Conservation (phyloP, 2,888 invertebrate genomes). For the Apotomis turbidana region DNA sequence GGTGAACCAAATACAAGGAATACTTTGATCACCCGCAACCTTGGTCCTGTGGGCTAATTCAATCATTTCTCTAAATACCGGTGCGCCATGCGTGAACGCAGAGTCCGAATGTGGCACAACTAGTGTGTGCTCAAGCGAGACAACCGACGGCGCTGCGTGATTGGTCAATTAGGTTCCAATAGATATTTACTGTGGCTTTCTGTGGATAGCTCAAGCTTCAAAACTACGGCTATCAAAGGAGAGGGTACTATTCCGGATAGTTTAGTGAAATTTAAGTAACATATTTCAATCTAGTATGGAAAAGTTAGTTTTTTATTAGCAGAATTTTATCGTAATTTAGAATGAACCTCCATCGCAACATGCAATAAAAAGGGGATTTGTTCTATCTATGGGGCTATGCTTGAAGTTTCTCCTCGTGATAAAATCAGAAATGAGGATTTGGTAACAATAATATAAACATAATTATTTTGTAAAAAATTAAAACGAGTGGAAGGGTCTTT, state of each 20-base stretch:
- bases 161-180: constrained; percentile 33
- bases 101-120: constrained; percentile 7
- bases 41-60: constrained; percentile 22
- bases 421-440: no score
- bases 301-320: no score
- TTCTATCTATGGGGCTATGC: no score
- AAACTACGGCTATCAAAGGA: neutral
- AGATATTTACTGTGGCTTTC: constrained; percentile 22
- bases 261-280: neutral
- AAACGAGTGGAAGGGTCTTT: no score
- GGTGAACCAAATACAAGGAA: neutral
- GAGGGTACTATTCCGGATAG: neutral
- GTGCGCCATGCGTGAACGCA: constrained; percentile 10
- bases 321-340: no score
- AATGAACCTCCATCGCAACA: no score
- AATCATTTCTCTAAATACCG: constrained; percentile 37
- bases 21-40: constrained; percentile 29
- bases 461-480: no score
- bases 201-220: constrained; percentile 14
- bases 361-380: no score
- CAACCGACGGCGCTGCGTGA: constrained; percentile 24
- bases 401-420: no score
- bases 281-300: no score
- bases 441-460: no score
- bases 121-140: constrained; percentile 20